Evolutionary conservation across 1,140 invertebrate genomes (phyloP).

Genomic region (Pseudachorutes palmiensis): DNA sequence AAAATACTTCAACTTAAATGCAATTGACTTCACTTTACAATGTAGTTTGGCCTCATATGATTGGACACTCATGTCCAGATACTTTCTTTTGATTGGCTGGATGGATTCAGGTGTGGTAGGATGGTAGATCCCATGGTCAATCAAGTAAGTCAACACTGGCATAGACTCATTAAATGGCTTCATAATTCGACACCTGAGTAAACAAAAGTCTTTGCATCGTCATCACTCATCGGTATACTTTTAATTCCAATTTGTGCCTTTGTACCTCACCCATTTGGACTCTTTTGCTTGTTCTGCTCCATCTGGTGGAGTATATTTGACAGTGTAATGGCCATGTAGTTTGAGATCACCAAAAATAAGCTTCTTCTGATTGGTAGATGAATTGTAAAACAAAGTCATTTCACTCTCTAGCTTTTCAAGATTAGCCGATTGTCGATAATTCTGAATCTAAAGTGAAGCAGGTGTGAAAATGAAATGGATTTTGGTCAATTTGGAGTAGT

Average conservation of each 20-base stretch:
- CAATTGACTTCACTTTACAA: not conserved
- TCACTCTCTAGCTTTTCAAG: not conserved
- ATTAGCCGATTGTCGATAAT: not conserved
- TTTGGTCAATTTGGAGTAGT: too few species aligned
- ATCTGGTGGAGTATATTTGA: not conserved
- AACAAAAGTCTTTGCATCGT: not conserved
- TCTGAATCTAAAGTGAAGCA: conserved; percentile 12
- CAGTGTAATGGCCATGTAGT: conserved; percentile 1
- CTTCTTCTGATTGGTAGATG: not conserved
- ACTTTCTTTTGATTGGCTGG: not conserved
- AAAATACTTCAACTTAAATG: not conserved
- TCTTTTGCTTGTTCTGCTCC: not conserved
- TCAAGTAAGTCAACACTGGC: conserved; percentile 6
- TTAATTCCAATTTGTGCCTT: too few species aligned
- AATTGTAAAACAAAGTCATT: conserved; percentile 4
- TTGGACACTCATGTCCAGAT: not conserved
- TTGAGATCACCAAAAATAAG: conserved; percentile 11
- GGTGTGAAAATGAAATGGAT: not conserved
- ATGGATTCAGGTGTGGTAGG: not conserved
- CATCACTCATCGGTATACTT: too few species aligned
- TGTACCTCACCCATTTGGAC: not conserved
- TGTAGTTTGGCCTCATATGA: conserved; percentile 13
- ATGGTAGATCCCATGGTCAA: conserved; percentile 11
- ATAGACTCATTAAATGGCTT: conserved; percentile 7
- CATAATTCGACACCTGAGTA: conserved; percentile 11